Conservation (phyloP, 1,140 invertebrate genomes). For the Neodiprion virginianus region DNA sequence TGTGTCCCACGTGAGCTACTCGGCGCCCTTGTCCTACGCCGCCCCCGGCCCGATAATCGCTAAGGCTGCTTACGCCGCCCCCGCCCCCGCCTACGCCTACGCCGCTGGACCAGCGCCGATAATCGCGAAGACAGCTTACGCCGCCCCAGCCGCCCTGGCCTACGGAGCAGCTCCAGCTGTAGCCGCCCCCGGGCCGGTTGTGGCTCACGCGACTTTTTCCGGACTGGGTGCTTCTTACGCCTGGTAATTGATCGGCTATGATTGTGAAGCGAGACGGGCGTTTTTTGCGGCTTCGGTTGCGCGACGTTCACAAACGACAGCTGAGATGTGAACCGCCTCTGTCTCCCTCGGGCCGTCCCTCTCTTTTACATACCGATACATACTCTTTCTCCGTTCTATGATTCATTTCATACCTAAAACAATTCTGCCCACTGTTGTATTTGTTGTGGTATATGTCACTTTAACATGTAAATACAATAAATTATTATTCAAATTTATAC, state of each 20-base stretch:
- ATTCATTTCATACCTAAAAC: too few relatives aligned
- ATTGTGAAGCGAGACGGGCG: neutral
- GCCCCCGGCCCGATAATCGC: conserved; percentile 11
- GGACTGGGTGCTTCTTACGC: conserved; percentile 62
- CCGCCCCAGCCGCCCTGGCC: neutral
- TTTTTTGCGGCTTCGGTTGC: neutral
- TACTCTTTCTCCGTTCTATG: too few relatives aligned
- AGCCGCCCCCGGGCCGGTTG: conserved; percentile 58
- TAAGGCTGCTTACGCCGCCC: neutral
- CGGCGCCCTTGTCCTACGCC: neutral
- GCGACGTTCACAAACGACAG: neutral
- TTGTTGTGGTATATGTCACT: neutral
- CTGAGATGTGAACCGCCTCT: neutral
- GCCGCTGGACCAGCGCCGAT: conserved; percentile 9
- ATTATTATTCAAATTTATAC: conserved; percentile 6
- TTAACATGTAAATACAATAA: conserved; percentile 6
- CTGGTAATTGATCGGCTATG: conserved; percentile 49
- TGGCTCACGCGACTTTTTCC: conserved; percentile 61
- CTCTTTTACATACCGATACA: too few relatives aligned
- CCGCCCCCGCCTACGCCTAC: neutral
- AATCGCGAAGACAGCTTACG: neutral
- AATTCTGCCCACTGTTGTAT: neutral
- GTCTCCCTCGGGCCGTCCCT: neutral
- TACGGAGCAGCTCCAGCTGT: conserved; percentile 26
- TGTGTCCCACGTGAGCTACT: neutral